Percentiles rank a stretch among this genome's conserved stretches.
Evolutionary conservation across 64 coral and sea anemone species (phyloP).

Genomic region (Catalaphyllia jardinei): DNA sequence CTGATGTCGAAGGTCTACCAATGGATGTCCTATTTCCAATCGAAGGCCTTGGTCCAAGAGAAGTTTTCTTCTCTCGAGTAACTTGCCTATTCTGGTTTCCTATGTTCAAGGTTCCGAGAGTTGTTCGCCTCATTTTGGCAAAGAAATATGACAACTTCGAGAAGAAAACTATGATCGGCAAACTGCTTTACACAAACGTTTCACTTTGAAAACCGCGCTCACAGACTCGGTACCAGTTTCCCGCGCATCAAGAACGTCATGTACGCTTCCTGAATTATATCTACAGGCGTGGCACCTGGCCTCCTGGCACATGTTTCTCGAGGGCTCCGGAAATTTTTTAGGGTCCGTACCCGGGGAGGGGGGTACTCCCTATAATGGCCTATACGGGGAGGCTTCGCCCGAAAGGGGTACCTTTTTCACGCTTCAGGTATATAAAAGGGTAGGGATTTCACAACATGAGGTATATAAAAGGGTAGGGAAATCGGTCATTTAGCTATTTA

Average conservation of each 20-base stretch:
- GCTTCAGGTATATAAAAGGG: too few species aligned
- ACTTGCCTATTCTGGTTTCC: constrained; percentile 52
- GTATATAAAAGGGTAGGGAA: too few species aligned
- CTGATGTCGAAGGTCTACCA: constrained; percentile 44
- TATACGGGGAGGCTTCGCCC: too few species aligned
- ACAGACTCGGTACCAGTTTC: neutral
- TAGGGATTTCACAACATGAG: too few species aligned
- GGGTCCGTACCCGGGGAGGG: too few species aligned
- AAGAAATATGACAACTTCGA: neutral
- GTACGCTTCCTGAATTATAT: too few species aligned
- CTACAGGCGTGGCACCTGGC: too few species aligned
- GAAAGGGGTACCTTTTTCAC: too few species aligned
- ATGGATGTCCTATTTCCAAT: constrained; percentile 36
- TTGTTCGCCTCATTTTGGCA: constrained; percentile 48
- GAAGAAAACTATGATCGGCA: neutral
- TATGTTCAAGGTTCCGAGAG: constrained; percentile 57
- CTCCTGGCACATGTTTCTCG: too few species aligned
- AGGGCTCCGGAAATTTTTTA: too few species aligned
- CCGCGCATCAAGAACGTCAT: neutral
- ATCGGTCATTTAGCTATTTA: too few species aligned
- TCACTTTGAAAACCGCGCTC: constrained; percentile 13
- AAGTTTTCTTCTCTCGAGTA: constrained; percentile 53
- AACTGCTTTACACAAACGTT: neutral
- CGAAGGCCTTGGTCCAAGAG: constrained; percentile 41
- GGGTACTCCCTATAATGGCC: too few species aligned